A percentile compares a stretch with the other conserved stretches of the same genome.
Evolutionary conservation across 2,888 invertebrate genomes (phyloP).

Genomic region (Bombyx huttoni): DNA sequence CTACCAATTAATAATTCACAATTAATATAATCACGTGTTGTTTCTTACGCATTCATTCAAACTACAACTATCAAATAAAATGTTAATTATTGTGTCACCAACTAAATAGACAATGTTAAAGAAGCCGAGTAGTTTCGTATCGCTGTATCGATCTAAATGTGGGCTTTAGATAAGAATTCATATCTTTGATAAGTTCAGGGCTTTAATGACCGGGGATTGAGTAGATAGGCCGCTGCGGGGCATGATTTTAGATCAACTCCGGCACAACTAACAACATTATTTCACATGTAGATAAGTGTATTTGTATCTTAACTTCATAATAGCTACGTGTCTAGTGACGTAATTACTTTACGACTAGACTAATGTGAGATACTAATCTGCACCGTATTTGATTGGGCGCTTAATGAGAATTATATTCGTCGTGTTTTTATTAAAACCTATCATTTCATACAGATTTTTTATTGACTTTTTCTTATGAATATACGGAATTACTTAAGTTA

Average conservation of each 20-base stretch:
- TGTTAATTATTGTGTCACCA: neutral
- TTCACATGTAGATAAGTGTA: neutral
- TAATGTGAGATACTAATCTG: neutral
- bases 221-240: constrained; percentile 10
- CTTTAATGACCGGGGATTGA: constrained; percentile 24
- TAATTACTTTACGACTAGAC: neutral
- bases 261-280: neutral
- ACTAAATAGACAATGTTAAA: neutral
- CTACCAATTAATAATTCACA: constrained; percentile 7
- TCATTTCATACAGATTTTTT: too few relatives aligned
- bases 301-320: neutral
- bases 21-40: neutral
- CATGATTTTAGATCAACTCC: constrained; percentile 20
- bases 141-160: constrained; percentile 43
- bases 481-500: too few relatives aligned
- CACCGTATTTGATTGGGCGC: too few relatives aligned
- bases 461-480: too few relatives aligned
- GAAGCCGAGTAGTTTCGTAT: neutral
- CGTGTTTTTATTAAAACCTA: too few relatives aligned
- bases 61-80: neutral
- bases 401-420: too few relatives aligned
- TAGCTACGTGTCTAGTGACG: neutral
- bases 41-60: neutral
- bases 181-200: constrained; percentile 35
- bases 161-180: constrained; percentile 29